Conservation (phyloP, 1,140 invertebrate genomes). For the Drosophila baimaii region DNA sequence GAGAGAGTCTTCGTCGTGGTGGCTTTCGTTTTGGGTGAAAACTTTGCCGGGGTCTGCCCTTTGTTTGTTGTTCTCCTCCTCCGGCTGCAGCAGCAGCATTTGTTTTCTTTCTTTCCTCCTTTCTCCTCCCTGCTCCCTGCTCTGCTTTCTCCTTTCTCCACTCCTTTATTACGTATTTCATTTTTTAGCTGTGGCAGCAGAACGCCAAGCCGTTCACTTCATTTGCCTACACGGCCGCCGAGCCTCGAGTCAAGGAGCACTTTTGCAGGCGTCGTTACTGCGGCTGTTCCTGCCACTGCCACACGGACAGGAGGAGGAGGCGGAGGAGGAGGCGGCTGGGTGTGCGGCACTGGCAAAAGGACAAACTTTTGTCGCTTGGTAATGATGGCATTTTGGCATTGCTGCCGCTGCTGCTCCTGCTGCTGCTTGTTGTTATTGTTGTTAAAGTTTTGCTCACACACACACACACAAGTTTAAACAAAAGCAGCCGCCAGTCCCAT, state of each 20-base stretch:
- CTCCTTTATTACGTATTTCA: slow-evolving; percentile 59
- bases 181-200: slow-evolving; percentile 50
- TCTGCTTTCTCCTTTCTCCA: not conserved
- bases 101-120: slow-evolving; percentile 46
- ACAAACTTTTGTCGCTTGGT: slow-evolving; percentile 82
- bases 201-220: slow-evolving; percentile 66
- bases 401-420: slow-evolving; percentile 9
- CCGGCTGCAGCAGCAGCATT: slow-evolving; percentile 20
- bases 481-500: slow-evolving; percentile 82
- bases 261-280: slow-evolving; percentile 52
- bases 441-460: slow-evolving; percentile 75
- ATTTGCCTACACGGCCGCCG: slow-evolving; percentile 73
- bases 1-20: slow-evolving; percentile 27
- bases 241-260: slow-evolving; percentile 58
- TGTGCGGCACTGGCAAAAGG: slow-evolving; percentile 55
- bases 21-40: slow-evolving; percentile 50
- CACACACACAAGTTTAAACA: slow-evolving; percentile 81
- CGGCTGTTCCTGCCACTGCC: slow-evolving; percentile 44
- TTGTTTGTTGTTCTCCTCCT: slow-evolving; percentile 61
- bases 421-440: slow-evolving; percentile 54
- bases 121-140: too few species aligned
- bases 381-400: slow-evolving; percentile 81
- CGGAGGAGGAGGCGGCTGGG: not conserved
- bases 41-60: slow-evolving; percentile 66
- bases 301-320: not conserved